Percentiles rank a stretch among this genome's conserved stretches.
phyloP scores from a whole-genome alignment of 2,888 invertebrate genomes.

The Hoplodrina ambigua region DNA sequence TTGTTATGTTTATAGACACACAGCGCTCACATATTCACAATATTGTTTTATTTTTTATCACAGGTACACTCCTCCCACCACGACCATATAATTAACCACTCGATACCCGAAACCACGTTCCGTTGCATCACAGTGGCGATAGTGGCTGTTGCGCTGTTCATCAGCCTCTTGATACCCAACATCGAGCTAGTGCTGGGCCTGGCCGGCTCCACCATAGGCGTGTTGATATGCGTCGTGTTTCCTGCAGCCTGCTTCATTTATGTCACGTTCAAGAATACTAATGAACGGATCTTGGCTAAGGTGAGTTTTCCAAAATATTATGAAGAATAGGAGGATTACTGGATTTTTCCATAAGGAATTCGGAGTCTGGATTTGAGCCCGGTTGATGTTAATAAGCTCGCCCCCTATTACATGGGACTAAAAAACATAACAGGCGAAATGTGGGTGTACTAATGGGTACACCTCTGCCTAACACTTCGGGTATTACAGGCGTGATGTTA shows the following conservation, averaged over 20 bases:
- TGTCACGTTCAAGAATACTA: constrained; percentile 95
- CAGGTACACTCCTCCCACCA: constrained; percentile 92
- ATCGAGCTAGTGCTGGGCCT: constrained; percentile 98
- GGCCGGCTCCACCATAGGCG: constrained; percentile 98
- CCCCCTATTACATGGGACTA: too few relatives aligned
- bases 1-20: too few relatives aligned
- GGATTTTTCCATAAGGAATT: too few relatives aligned
- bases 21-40: too few relatives aligned
- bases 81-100: constrained; percentile 91
- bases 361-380: too few relatives aligned
- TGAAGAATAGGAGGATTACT: too few relatives aligned
- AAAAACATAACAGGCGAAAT: too few relatives aligned
- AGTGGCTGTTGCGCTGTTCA: constrained; percentile 93
- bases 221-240: constrained; percentile 97
- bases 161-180: constrained; percentile 97
- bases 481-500: too few relatives aligned
- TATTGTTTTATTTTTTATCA: constrained; percentile 24
- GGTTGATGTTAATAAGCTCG: too few relatives aligned
- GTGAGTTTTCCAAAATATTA: not conserved
- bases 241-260: constrained; percentile 97
- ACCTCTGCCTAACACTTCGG: too few relatives aligned
- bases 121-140: constrained; percentile 95
- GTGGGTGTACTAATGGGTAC: too few relatives aligned
- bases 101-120: constrained; percentile 96
- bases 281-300: constrained; percentile 91